Evolutionary conservation across 2,888 invertebrate species (phyloP), one percentile per base, ranked within the genome.

Genomic region (Brachyptera risi): DNA sequence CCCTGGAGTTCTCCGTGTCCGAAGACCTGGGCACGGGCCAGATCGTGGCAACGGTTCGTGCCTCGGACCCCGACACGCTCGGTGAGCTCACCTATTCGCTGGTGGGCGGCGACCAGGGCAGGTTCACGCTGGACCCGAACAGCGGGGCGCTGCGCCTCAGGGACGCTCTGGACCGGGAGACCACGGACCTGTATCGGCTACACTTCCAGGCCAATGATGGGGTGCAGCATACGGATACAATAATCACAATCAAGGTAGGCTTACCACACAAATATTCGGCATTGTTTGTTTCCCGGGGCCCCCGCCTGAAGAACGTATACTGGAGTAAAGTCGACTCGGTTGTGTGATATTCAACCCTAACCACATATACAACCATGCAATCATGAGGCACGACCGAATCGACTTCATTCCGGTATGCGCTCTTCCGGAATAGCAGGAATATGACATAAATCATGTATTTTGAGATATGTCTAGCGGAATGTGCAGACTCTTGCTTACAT

Each of bases 131-230:
- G 68, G 88, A 93, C 71, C 75, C 84, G 2, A 76, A 78, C 59
- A 85, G 84, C 31, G 94, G 94, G 38, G 83, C 83, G 21, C 77
- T 95, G 57, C 82, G 84, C 37, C 79, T 94, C 57, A 83, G 84
- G 63, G 91, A 91, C 69, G 84, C 90, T 0, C 78, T 95, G 69
- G 94, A 95, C 75, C 81, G 94, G 65, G 95, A 95, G 77, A 83
- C 84, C 26, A 83, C 85, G 69, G 85, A 90, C 68, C 80, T 83
- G 69, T 95, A 95, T 77, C 82, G 85, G 71, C 78, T 96, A 65
- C 80, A 82, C 61, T 84, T 96, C 59, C 83, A 92, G 70, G 96
- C 93, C 63, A 88, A 86, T 72, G 96, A 96, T 79, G 94, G 95
- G 57, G 82, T 90, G 65, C 95, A 94, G 75, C 84, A 85, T 72